These are phyloP conservation scores for Dolichomitus sp. DNA, from an alignment of 2,888 invertebrate genomes.

Conservation along the genomic window DNA sequence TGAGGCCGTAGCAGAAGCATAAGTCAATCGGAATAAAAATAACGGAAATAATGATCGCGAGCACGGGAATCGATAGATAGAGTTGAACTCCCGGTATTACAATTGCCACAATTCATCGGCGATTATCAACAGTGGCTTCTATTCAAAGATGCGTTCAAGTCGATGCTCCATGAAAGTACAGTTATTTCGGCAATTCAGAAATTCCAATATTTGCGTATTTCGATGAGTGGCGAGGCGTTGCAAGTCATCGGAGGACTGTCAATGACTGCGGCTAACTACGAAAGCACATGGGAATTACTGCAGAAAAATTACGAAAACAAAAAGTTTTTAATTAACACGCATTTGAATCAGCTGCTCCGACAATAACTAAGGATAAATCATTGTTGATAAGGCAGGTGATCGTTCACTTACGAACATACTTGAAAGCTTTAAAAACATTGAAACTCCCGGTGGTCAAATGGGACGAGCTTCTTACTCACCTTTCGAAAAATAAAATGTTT, in stretches of 20 bases:
- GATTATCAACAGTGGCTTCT: slow-evolving; percentile 60
- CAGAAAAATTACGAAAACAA: slow-evolving; percentile 31
- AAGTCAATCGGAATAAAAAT: too few relatives aligned
- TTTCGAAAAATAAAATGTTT: slow-evolving; percentile 58
- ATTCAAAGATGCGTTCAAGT: slow-evolving; percentile 56
- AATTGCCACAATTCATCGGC: slow-evolving; percentile 56
- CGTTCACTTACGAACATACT: slow-evolving; percentile 50
- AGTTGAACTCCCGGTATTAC: slow-evolving; percentile 43
- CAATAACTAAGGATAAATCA: too few relatives aligned
- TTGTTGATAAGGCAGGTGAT: slow-evolving; percentile 49
- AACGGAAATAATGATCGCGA: too few relatives aligned
- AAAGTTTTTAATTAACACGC: too few relatives aligned
- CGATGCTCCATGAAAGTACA: slow-evolving; percentile 53
- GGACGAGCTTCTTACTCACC: slow-evolving; percentile 55
- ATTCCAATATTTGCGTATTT: slow-evolving; percentile 54
- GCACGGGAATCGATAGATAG: too few relatives aligned
- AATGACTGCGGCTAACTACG: slow-evolving; percentile 47
- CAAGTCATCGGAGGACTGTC: slow-evolving; percentile 52
- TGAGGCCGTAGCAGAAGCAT: too few relatives aligned
- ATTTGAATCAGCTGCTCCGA: too few relatives aligned
- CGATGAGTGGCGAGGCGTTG: slow-evolving; percentile 49
- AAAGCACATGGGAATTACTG: slow-evolving; percentile 41
- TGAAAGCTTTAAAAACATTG: slow-evolving; percentile 46
- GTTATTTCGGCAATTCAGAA: slow-evolving; percentile 47
- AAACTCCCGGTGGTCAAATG: slow-evolving; percentile 53